Conservation (phyloP, 2,888 invertebrate species). For the Congeria kusceri region DNA sequence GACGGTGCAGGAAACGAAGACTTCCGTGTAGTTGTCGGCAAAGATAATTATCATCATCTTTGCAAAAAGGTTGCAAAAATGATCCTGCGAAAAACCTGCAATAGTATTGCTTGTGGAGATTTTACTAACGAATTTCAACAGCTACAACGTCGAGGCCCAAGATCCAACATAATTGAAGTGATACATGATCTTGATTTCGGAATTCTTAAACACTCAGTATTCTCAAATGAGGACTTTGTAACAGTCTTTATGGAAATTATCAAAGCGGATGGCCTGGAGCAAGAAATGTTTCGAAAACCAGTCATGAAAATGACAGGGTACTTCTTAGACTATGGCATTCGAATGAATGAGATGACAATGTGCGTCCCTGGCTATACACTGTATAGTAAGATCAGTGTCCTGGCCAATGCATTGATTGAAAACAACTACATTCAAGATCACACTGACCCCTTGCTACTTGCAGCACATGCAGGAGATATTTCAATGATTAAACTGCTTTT, state of each 20-base stretch:
- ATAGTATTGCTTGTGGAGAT: background rate
- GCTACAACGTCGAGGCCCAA: background rate
- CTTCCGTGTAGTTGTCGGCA: background rate
- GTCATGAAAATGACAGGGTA: constrained; percentile 26
- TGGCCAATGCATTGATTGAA: constrained; percentile 7
- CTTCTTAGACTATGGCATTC: constrained; percentile 12
- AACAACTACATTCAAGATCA: background rate
- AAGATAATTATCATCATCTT: background rate
- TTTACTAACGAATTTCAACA: background rate
- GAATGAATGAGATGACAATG: constrained; percentile 11
- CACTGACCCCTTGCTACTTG: constrained; percentile 17
- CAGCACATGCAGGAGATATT: constrained; percentile 18
- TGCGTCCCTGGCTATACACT: constrained; percentile 26
- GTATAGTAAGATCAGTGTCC: constrained; percentile 1
- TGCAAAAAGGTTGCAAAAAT: constrained; percentile 4
- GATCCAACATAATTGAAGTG: background rate
- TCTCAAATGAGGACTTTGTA: constrained; percentile 17
- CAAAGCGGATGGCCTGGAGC: background rate
- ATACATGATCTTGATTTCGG: constrained; percentile 15
- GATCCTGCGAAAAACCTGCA: constrained; percentile 10
- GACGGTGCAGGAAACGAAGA: background rate
- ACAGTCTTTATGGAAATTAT: constrained; percentile 1
- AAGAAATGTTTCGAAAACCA: constrained; percentile 7
- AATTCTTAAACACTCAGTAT: constrained; percentile 26
- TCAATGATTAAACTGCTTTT: constrained; percentile 18